Percentiles rank a stretch among this genome's conserved stretches.
phyloP scores from a whole-genome alignment of 2,797 vertebrate genomes.

The Sylvilagus floridanus region DNA sequence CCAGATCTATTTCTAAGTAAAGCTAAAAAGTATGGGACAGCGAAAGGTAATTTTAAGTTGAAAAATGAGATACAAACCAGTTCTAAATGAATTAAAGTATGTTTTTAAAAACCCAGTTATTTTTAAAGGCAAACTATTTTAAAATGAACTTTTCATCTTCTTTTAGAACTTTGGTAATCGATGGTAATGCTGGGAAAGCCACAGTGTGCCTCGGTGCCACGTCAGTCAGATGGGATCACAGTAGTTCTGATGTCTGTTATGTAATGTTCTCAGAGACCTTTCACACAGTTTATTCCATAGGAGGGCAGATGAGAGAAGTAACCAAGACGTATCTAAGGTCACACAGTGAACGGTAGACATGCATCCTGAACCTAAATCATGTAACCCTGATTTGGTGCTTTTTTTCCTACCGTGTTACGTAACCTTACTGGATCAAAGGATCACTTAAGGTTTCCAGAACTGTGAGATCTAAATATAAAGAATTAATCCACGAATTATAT shows the following conservation, averaged over 20 bases:
- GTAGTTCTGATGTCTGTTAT: neutral
- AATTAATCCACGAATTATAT: neutral
- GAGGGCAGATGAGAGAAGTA: neutral
- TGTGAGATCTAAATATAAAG: constrained; percentile 49
- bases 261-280: neutral
- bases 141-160: constrained; percentile 42
- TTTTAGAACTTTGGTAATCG: constrained; percentile 23
- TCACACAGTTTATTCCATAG: neutral
- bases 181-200: constrained; percentile 14
- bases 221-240: neutral
- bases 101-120: constrained; percentile 52
- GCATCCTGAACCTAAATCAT: neutral
- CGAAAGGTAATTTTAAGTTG: constrained; percentile 53
- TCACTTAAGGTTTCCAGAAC: neutral
- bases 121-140: constrained; percentile 49
- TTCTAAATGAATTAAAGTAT: constrained; percentile 52
- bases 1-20: constrained; percentile 46
- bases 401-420: neutral
- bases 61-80: constrained; percentile 63
- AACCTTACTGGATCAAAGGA: constrained; percentile 32
- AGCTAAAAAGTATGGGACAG: constrained; percentile 53
- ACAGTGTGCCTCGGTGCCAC: neutral
- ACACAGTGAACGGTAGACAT: neutral
- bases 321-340: neutral
- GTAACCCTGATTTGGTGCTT: neutral